Conservation (phyloP, 2,888 invertebrate genomes). For the Omphaloscelis lunosa region DNA sequence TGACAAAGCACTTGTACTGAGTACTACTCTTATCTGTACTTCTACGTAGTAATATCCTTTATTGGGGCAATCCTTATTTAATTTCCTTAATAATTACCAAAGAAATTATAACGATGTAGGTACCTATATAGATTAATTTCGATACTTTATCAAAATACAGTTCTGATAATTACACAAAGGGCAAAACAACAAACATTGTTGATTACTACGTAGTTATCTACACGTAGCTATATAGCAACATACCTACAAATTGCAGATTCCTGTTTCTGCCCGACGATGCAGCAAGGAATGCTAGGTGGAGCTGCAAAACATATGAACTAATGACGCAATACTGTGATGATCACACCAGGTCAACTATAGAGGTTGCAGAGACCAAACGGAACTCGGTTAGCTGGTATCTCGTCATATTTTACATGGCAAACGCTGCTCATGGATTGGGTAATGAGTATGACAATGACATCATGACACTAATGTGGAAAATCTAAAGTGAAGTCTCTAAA, state of each 20-base stretch:
- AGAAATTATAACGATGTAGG: conserved; percentile 29
- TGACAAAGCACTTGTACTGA: conserved; percentile 16
- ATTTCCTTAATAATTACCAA: conserved; percentile 25
- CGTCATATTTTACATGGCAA: background rate
- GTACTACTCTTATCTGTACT: conserved; percentile 16
- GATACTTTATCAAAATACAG: conserved; percentile 44
- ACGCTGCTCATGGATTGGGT: background rate
- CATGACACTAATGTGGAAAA: background rate
- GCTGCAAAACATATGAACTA: conserved; percentile 9
- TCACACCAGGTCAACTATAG: conserved; percentile 1
- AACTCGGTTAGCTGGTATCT: conserved; percentile 1
- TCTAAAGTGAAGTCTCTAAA: background rate
- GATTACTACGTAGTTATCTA: conserved; percentile 28
- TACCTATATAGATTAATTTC: too few relatives aligned
- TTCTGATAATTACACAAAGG: conserved; percentile 56
- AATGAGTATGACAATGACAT: background rate
- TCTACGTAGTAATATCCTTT: conserved; percentile 22
- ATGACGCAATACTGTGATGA: background rate
- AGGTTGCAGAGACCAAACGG: conserved; percentile 4
- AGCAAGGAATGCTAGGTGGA: conserved; percentile 12
- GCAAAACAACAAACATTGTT: conserved; percentile 49
- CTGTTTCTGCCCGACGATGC: background rate
- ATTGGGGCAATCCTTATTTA: conserved; percentile 38
- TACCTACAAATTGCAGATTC: conserved; percentile 5
- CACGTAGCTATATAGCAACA: background rate